A percentile compares a stretch with the other conserved stretches of the same genome.
These are phyloP conservation scores for Eudemis profundana DNA, from an alignment of 2,888 invertebrate genomes.

Conservation along the genomic window DNA sequence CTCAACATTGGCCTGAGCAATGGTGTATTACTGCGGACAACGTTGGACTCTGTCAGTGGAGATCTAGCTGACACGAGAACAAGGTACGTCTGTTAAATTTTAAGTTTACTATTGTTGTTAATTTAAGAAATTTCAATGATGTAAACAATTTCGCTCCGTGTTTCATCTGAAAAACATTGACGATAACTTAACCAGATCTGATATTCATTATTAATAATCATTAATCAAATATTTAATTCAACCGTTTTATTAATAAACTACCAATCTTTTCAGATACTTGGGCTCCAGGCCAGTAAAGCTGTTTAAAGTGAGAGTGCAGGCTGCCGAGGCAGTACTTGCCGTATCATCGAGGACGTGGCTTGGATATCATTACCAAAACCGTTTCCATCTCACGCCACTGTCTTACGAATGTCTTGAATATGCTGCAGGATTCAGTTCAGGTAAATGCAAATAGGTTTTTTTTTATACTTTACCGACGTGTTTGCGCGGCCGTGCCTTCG, in stretches of 20 bases:
- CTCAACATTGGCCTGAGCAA: slow-evolving; percentile 99
- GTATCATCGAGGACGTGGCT: slow-evolving; percentile 99
- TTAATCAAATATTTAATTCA: not conserved
- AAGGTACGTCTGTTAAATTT: slow-evolving; percentile 75
- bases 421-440: slow-evolving; percentile 97
- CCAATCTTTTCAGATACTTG: slow-evolving; percentile 86
- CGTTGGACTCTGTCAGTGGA: slow-evolving; percentile 97
- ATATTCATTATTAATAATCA: slow-evolving; percentile 30
- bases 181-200: slow-evolving; percentile 83
- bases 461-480: slow-evolving; percentile 62
- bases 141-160: slow-evolving; percentile 82
- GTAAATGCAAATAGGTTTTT: slow-evolving; percentile 53
- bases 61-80: slow-evolving; percentile 99
- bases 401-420: slow-evolving; percentile 99
- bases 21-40: slow-evolving; percentile 96
- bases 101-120: slow-evolving; percentile 14
- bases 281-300: slow-evolving; percentile 98
- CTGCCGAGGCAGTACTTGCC: slow-evolving; percentile 97
- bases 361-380: slow-evolving; percentile 98
- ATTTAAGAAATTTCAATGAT: slow-evolving; percentile 64
- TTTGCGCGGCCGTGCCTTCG: slow-evolving; percentile 65
- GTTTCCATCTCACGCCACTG: slow-evolving; percentile 97
- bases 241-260: not conserved
- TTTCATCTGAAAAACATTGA: slow-evolving; percentile 87
- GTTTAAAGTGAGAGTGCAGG: slow-evolving; percentile 98